These are phyloP conservation scores for Heliconius ismenius DNA, from an alignment of 2,888 invertebrate species.

Conservation along the genomic window DNA sequence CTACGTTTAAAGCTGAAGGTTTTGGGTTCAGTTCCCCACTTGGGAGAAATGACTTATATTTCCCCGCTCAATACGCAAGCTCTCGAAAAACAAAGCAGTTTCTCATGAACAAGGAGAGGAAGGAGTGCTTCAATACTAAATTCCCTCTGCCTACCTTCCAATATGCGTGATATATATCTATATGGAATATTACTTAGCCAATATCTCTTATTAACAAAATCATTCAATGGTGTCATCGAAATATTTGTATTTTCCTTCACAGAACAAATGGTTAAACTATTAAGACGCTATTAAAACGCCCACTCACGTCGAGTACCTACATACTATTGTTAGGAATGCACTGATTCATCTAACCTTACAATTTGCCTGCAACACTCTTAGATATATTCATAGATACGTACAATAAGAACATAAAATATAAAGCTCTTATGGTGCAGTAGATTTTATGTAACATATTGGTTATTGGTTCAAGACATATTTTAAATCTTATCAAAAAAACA, in stretches of 20 bases:
- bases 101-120: no score
- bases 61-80: no score
- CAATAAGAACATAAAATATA: background rate
- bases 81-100: no score
- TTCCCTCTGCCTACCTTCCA: no score
- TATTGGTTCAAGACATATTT: no score
- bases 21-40: no score
- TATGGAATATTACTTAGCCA: background rate
- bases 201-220: constrained; percentile 2
- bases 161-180: background rate
- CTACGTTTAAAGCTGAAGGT: no score
- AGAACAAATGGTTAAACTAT: constrained; percentile 24
- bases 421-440: background rate
- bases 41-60: no score
- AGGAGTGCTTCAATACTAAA: no score
- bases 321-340: constrained; percentile 24
- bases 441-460: background rate
- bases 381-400: background rate
- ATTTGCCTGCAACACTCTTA: constrained; percentile 16
- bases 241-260: constrained; percentile 20
- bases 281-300: constrained; percentile 24
- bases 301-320: constrained; percentile 30
- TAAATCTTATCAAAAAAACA: no score
- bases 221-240: constrained; percentile 18
- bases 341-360: constrained; percentile 35